A percentile compares a stretch with the other conserved stretches of the same genome.
Evolutionary conservation across 1,140 invertebrate genomes (phyloP).

Genomic region (Drosophila ironensis): DNA sequence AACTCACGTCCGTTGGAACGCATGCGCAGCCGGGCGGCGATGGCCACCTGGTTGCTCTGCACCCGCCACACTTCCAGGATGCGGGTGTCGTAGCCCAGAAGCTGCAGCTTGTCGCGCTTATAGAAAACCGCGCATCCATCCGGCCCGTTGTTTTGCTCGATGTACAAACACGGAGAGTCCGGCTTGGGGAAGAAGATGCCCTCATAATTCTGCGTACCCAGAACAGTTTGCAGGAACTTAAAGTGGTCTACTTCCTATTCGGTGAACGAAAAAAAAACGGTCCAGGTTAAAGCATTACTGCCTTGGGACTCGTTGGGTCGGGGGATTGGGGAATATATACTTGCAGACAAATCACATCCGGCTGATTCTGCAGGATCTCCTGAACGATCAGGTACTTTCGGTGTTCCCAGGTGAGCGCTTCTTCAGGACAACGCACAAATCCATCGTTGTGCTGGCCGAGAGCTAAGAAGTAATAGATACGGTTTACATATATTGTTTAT

Average conservation of each 20-base stretch:
- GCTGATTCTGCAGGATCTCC: conserved; percentile 87
- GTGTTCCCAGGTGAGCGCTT: conserved; percentile 87
- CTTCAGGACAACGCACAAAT: conserved; percentile 88
- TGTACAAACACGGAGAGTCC: conserved; percentile 90
- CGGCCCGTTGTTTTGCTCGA: conserved; percentile 88
- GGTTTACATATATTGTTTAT: no score
- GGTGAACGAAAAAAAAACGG: neutral
- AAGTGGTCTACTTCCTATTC: conserved; percentile 90
- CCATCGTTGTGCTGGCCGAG: conserved; percentile 88
- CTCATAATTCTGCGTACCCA: conserved; percentile 86
- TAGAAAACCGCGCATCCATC: conserved; percentile 92
- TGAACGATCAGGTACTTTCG: conserved; percentile 87
- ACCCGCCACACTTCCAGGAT: conserved; percentile 88
- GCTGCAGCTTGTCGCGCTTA: conserved; percentile 85
- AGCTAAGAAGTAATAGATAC: conserved; percentile 83
- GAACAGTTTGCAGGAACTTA: conserved; percentile 85
- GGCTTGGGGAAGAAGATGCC: conserved; percentile 91
- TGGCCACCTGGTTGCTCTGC: conserved; percentile 89
- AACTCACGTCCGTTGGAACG: conserved; percentile 84
- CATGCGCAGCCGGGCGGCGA: conserved; percentile 84
- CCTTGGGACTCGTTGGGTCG: neutral
- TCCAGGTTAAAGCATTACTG: conserved; percentile 56
- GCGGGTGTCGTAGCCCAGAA: conserved; percentile 84
- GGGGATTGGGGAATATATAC: conserved; percentile 25
- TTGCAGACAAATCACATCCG: conserved; percentile 90